Conservation (phyloP, 35 echinoderm and acorn worm genomes). For the Heliocidaris tuberculata region DNA sequence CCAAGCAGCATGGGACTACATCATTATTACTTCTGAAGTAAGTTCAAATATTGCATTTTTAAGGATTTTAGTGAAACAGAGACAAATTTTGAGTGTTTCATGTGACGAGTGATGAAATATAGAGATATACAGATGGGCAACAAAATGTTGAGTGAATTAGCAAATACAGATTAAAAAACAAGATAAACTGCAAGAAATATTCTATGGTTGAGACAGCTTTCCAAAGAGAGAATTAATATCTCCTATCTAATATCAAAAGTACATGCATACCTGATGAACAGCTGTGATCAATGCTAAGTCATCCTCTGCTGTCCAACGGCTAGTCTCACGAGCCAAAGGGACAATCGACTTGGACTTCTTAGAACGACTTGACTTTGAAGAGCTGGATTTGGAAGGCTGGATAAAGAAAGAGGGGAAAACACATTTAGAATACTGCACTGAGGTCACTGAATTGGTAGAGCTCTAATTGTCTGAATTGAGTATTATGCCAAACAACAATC, state of each 20-base stretch:
- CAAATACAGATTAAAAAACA: too few relatives aligned
- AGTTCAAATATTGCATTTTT: too few relatives aligned
- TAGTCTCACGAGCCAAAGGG: constrained; percentile 74
- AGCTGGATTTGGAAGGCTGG: constrained; percentile 66
- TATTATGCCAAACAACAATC: background rate
- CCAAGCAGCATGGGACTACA: too few relatives aligned
- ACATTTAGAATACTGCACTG: background rate
- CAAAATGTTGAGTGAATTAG: too few relatives aligned
- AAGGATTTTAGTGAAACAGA: too few relatives aligned
- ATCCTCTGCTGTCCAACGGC: constrained; percentile 90
- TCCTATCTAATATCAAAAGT: background rate
- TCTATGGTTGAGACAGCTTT: background rate
- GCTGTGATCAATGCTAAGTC: constrained; percentile 87
- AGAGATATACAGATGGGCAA: too few relatives aligned
- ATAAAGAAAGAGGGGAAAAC: background rate
- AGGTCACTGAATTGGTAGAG: background rate
- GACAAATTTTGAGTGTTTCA: too few relatives aligned
- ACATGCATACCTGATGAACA: constrained; percentile 88
- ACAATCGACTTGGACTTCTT: constrained; percentile 74
- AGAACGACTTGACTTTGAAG: constrained; percentile 69
- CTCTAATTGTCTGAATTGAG: background rate
- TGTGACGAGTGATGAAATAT: too few relatives aligned
- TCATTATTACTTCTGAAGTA: too few relatives aligned
- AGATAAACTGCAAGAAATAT: background rate
- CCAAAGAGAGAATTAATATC: background rate